These are phyloP conservation scores for Platysternon megacephalum DNA, from an alignment of 2,113 vertebrate genomes.

Conservation along the genomic window DNA sequence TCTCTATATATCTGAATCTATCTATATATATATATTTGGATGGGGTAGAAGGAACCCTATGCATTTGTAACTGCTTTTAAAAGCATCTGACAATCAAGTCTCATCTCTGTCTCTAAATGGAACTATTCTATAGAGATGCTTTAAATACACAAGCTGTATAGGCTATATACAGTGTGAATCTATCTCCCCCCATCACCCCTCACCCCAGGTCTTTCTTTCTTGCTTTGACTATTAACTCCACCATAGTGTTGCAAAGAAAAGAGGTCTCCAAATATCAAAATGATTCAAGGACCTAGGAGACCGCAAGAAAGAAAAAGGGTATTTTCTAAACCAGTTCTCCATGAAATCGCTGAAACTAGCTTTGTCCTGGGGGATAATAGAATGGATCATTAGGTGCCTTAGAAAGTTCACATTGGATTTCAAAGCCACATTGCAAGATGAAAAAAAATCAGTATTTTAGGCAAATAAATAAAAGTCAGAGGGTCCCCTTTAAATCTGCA, in stretches of 20 bases:
- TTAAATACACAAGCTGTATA: not conserved
- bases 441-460: slow-evolving; percentile 50
- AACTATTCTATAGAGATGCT: not conserved
- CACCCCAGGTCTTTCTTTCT: slow-evolving; percentile 5
- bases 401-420: slow-evolving; percentile 67
- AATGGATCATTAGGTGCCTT: slow-evolving; percentile 71
- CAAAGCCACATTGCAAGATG: slow-evolving; percentile 59
- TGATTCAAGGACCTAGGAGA: slow-evolving; percentile 43
- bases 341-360: slow-evolving; percentile 68
- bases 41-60: slow-evolving; percentile 21
- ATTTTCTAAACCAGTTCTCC: slow-evolving; percentile 69
- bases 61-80: slow-evolving; percentile 13
- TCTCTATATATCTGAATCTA: not conserved
- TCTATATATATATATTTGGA: not conserved
- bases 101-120: slow-evolving; percentile 31
- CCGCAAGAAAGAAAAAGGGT: slow-evolving; percentile 45
- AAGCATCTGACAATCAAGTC: slow-evolving; percentile 36
- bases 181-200: slow-evolving; percentile 7
- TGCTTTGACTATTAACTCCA: not conserved
- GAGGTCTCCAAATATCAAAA: slow-evolving; percentile 26
- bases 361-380: slow-evolving; percentile 59
- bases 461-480: slow-evolving; percentile 57
- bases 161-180: not conserved
- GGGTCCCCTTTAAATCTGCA: slow-evolving; percentile 48
- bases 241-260: slow-evolving; percentile 42